Percentiles rank a stretch among this genome's conserved stretches.
These are phyloP conservation scores for Anagyrus pseudococci DNA, from an alignment of 2,888 invertebrate species.

Conservation along the genomic window DNA sequence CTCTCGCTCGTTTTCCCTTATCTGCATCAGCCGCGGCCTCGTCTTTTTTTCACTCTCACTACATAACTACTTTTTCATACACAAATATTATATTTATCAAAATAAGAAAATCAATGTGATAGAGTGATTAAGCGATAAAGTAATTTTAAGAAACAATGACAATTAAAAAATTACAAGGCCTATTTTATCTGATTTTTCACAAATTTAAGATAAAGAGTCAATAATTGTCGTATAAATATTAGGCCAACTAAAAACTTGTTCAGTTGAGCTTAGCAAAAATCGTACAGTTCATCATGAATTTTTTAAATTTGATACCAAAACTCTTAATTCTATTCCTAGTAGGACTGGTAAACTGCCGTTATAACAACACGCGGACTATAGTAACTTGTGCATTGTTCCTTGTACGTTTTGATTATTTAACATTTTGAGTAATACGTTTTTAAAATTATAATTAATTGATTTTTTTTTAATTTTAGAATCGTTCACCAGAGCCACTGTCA, in stretches of 20 bases:
- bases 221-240: conserved; percentile 28
- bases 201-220: conserved; percentile 19
- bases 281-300: no score
- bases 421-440: no score
- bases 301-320: neutral
- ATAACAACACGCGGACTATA: neutral
- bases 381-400: conserved; percentile 22
- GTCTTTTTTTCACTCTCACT: conserved; percentile 16
- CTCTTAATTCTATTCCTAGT: conserved; percentile 12
- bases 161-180: neutral
- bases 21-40: neutral
- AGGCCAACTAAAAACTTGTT: neutral
- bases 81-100: no score
- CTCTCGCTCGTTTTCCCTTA: no score
- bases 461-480: no score
- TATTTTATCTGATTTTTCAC: conserved; percentile 21
- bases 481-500: neutral
- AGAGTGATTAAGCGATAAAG: no score
- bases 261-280: neutral
- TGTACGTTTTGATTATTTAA: conserved; percentile 19
- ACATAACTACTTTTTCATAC: no score
- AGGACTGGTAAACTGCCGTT: neutral
- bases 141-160: no score
- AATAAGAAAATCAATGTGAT: no score
- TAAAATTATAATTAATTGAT: no score